Evolutionary conservation across 2,113 vertebrate genomes (phyloP), one percentile per base, ranked within the genome.

Genomic region (Chionodraco myersi): DNA sequence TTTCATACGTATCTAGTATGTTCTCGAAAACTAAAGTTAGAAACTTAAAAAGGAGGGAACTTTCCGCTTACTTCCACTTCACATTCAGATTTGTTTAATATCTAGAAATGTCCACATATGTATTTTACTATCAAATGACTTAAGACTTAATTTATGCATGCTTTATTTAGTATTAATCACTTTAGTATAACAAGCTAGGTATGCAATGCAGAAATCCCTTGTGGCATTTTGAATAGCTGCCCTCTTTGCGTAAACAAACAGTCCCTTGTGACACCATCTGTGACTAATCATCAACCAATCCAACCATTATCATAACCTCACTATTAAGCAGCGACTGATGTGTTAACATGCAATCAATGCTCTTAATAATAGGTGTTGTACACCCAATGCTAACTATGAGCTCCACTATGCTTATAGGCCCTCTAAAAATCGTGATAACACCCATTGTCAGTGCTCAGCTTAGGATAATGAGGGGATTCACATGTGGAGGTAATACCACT

Each of bases 371-470:
- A 49, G 13, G 21, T 66, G 16, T 44, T 72, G 18, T 53, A 44
- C 41, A 63, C 14, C 18, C 44, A 65, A 13, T 64, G 44, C 56
- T 64, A 62, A 81, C 70, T 12, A 61, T 11, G 48, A 45, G 52
- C 64, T 60, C 18, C 15, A 3, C 36, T 36, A 2, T 72, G 41
- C 49, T 81, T 14, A 64, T 71, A 47, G 4, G 47, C 9, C 47
- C 36, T 54, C 14, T 52, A 18, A 48, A 52, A 41, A 74, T 44
- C 45, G 51, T 44, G 30, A 62, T 14, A 48, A 60, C 67, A 69
- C 44, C 30, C 23, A n/a, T 86, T 80, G 69, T 49, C 36, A 54
- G 48, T 45, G 48, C 23, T 56, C 16, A 69, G 72, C 62, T 80
- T 11, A 58, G 34, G 51, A 64, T 77, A 71, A 72, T 72, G n/a